Evolutionary conservation across 1,140 invertebrate genomes (phyloP).

Genomic region (Arion vulgaris): DNA sequence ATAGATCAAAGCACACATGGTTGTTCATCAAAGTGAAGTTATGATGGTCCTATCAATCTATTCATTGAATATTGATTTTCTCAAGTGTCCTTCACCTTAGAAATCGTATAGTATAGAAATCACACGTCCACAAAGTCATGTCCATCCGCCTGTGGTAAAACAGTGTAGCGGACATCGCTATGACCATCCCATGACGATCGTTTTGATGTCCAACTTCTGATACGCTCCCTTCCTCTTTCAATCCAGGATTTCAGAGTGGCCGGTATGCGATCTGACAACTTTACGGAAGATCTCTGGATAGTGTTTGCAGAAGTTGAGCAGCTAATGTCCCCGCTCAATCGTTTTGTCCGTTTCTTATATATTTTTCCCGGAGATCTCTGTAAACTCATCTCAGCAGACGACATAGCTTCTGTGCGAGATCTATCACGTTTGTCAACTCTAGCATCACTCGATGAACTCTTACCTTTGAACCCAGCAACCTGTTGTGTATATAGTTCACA

Average conservation of each 20-base stretch:
- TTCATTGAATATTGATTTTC: too few species aligned
- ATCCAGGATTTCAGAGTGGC: not conserved
- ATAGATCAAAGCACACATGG: too few species aligned
- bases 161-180: not conserved
- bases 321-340: not conserved
- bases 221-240: not conserved
- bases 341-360: not conserved
- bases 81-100: too few species aligned
- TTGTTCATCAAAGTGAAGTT: too few species aligned
- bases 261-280: not conserved
- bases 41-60: too few species aligned
- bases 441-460: not conserved
- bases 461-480: not conserved
- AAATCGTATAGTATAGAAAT: too few species aligned
- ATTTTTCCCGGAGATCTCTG: not conserved
- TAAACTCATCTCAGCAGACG: not conserved
- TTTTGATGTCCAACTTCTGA: not conserved
- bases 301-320: not conserved
- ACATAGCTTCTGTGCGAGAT: not conserved
- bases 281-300: not conserved
- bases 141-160: not conserved
- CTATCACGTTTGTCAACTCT: not conserved
- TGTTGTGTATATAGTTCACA: not conserved
- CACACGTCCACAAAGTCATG: not conserved
- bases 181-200: not conserved